Percentiles rank a stretch among this genome's conserved stretches.
phyloP scores from a whole-genome alignment of 2,888 invertebrate species.

The Macaria liturata region DNA sequence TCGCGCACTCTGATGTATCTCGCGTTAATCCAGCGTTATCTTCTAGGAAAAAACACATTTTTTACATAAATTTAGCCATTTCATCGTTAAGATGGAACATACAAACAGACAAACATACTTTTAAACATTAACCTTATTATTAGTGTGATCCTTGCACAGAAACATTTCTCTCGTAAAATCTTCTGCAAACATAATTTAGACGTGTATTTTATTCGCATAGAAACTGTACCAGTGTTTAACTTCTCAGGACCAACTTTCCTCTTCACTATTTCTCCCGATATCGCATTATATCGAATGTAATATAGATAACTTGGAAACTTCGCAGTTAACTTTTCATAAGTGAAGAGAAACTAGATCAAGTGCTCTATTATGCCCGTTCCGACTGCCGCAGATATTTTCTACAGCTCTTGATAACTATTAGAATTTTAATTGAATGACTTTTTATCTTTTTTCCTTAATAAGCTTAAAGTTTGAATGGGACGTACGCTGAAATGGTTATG shows the following conservation, averaged over 20 bases:
- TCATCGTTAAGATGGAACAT: too few species aligned
- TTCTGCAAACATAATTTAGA: not conserved
- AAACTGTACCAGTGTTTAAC: conserved; percentile 52
- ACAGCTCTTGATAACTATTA: conserved; percentile 9
- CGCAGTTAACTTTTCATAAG: conserved; percentile 46
- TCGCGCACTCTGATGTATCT: too few species aligned
- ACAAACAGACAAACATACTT: too few species aligned
- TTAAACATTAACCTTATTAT: too few species aligned
- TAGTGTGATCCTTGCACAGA: too few species aligned
- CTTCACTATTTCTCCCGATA: conserved; percentile 53
- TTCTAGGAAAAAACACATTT: too few species aligned
- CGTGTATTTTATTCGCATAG: not conserved
- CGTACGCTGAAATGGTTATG: too few species aligned
- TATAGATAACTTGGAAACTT: conserved; percentile 48
- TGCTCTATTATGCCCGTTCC: conserved; percentile 17
- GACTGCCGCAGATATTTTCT: conserved; percentile 17
- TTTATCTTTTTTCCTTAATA: too few species aligned
- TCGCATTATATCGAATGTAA: conserved; percentile 52
- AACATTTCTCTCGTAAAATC: too few species aligned
- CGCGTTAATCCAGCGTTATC: too few species aligned
- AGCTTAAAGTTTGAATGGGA: too few species aligned
- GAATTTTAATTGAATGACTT: not conserved
- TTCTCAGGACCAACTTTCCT: conserved; percentile 55
- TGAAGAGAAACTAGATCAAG: conserved; percentile 42
- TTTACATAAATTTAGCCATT: too few species aligned